Percentiles rank a stretch among this genome's conserved stretches.
These are phyloP conservation scores for Gortyna flavago DNA, from an alignment of 2,888 invertebrate genomes.

Conservation along the genomic window DNA sequence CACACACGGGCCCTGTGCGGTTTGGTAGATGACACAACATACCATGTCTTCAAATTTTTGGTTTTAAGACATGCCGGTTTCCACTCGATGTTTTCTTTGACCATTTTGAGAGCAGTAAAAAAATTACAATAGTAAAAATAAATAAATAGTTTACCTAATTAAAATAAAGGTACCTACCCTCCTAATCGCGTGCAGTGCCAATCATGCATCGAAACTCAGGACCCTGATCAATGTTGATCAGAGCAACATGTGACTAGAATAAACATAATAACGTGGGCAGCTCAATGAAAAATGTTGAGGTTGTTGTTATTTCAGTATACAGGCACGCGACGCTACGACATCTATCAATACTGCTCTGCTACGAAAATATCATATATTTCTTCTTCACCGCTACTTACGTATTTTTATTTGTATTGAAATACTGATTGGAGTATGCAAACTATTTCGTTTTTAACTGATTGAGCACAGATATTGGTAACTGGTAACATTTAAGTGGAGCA, in stretches of 20 bases:
- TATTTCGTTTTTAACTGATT: slow-evolving; percentile 12
- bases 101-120: too few species aligned
- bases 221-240: slow-evolving; percentile 35
- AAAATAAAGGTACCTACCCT: not conserved
- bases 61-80: too few species aligned
- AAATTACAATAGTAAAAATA: too few species aligned
- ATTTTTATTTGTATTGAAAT: slow-evolving; percentile 54
- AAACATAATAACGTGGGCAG: slow-evolving; percentile 60
- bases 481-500: not conserved
- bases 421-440: slow-evolving; percentile 19
- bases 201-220: slow-evolving; percentile 9
- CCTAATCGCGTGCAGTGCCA: not conserved
- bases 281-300: slow-evolving; percentile 51
- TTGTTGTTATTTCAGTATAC: slow-evolving; percentile 59
- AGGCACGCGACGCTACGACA: slow-evolving; percentile 44
- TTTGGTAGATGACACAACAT: not conserved
- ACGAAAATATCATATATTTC: slow-evolving; percentile 60
- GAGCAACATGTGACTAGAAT: slow-evolving; percentile 48
- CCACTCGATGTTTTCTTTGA: too few species aligned
- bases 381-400: slow-evolving; percentile 36
- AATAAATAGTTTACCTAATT: not conserved
- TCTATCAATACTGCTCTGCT: slow-evolving; percentile 53
- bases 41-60: too few species aligned
- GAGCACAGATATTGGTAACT: slow-evolving; percentile 3
- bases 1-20: not conserved